These are phyloP conservation scores for Pseudocheirus occidentalis DNA, from an alignment of 2,797 vertebrate genomes.

Conservation along the genomic window DNA sequence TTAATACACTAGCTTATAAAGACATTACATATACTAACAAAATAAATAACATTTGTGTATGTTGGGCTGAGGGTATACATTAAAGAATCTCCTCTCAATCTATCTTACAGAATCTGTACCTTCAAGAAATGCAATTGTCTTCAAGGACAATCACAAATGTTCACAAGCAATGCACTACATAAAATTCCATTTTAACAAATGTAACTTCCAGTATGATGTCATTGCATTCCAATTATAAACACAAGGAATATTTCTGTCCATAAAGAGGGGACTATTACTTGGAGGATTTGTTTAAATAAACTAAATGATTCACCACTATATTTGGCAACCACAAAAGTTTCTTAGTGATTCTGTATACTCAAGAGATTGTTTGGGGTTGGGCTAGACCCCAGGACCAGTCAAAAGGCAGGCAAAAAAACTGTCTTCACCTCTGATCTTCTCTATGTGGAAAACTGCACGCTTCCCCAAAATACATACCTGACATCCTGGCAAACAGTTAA, in stretches of 20 bases:
- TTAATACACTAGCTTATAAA: neutral
- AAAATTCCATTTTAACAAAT: neutral
- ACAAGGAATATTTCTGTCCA: conserved; percentile 1
- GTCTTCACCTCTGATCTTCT: neutral
- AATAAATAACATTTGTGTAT: neutral
- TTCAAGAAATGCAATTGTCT: neutral
- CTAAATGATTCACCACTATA: conserved; percentile 8
- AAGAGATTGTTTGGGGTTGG: neutral
- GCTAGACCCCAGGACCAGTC: neutral
- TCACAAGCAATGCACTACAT: neutral
- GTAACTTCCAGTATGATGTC: neutral
- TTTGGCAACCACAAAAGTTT: conserved; percentile 3
- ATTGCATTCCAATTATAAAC: neutral
- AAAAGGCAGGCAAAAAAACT: neutral
- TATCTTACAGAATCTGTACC: neutral
- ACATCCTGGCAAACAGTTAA: conserved; percentile 22
- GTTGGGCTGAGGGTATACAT: neutral
- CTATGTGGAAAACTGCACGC: neutral
- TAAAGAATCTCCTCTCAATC: neutral
- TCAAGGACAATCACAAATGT: neutral
- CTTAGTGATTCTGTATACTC: neutral
- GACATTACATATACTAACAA: neutral
- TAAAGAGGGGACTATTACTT: conserved; percentile 19
- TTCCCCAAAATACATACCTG: neutral
- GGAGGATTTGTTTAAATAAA: conserved; percentile 35